Evolutionary conservation across 2,888 invertebrate genomes (phyloP), one percentile per base, ranked within the genome.

Genomic region (Leptopilina myrica): DNA sequence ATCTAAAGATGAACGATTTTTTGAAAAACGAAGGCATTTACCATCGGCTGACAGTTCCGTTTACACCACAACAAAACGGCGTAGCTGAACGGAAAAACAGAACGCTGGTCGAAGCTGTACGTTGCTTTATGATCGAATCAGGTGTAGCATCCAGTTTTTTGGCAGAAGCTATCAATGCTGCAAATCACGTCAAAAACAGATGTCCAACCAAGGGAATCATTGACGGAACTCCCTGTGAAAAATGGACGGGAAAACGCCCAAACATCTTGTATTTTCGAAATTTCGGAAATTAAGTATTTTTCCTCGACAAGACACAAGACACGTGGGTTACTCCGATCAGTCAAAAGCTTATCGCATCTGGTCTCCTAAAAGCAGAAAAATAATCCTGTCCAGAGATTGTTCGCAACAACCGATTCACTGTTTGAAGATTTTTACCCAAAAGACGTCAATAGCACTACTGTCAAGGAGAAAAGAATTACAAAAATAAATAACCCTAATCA

Each of bases 61-160:
- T 87, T 76, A 88, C 85, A 6, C 88, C 88, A 0, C 84, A 89
- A 77, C 87, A 87, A 64, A 90, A 90, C 83, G 80, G 78, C 15
- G 78, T 82, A 65, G 49, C 67, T 65, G n/a, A 80, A 59, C n/a
- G 79, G 26, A 26, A 26, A 26, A 26, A 26, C 26, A 26, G 26
- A 26, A 26, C 26, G 1, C 26, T 26, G 26, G 26, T 26, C 26
- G 26, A 26, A 26, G 26, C 26, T 26, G 26, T 77, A 9, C 40
- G 75, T 2, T 79, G 77, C 62, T 65, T 79, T 75, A 11, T 59
- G 53, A 43, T 65, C 7, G 26, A 77, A 11, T 40, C 75, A 5
- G 14, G 64, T 2, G 5, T 77, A n/a, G 12, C 75, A 11, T 65
- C 64, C 20, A 59, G 20, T 3, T 59, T 80, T 56, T 78, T 76